A percentile compares a stretch with the other conserved stretches of the same genome.
Conservation (phyloP, 2,888 invertebrate species). For the Neoascia interrupta region DNA sequence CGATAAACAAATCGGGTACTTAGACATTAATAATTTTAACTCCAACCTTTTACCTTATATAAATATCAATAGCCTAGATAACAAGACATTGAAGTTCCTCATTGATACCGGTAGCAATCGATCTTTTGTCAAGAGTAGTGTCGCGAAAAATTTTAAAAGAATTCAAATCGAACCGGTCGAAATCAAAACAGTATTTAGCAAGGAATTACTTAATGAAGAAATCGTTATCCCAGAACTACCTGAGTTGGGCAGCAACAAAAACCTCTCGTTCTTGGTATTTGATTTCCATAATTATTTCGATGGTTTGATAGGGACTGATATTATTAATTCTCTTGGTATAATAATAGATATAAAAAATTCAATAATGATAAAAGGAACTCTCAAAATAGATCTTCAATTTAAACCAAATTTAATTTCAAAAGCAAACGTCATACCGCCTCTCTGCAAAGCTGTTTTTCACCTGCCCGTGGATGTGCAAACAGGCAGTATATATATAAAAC, state of each 20-base stretch:
- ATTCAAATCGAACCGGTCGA: not conserved
- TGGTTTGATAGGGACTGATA: constrained; percentile 7
- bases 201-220: not conserved
- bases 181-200: not conserved
- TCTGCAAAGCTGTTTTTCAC: not conserved
- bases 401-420: not conserved
- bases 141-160: not conserved
- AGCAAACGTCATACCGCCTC: not conserved
- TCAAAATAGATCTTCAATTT: constrained; percentile 34
- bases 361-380: too few relatives aligned
- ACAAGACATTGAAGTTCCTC: not conserved
- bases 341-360: not conserved
- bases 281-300: constrained; percentile 40
- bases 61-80: not conserved
- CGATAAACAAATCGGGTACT: not conserved
- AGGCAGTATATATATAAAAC: constrained; percentile 29
- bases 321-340: not conserved
- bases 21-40: not conserved
- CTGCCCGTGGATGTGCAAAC: constrained; percentile 18
- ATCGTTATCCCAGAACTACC: not conserved
- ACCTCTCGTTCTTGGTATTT: constrained; percentile 20
- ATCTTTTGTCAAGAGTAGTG: not conserved
- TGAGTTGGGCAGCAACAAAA: not conserved
- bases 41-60: not conserved
- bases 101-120: not conserved